Percentiles rank a stretch among this genome's conserved stretches.
These are phyloP conservation scores for Danio choprae DNA, from an alignment of 2,797 vertebrate genomes.

Conservation along the genomic window DNA sequence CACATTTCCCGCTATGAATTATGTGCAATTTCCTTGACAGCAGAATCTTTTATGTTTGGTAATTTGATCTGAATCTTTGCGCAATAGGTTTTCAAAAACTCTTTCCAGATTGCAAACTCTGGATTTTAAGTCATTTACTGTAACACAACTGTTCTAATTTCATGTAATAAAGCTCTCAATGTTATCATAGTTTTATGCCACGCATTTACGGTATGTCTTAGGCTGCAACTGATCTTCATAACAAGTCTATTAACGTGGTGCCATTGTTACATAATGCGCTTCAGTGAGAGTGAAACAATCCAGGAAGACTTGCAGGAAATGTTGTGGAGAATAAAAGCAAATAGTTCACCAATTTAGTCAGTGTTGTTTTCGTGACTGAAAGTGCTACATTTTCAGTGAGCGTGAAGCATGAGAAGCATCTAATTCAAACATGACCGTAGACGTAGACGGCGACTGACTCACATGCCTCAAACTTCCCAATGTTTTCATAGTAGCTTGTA, in stretches of 20 bases:
- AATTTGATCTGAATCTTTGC: not conserved
- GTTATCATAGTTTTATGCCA: not conserved
- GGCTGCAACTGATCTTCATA: not conserved
- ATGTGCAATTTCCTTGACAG: not conserved
- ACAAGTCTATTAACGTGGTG: not conserved
- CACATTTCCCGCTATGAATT: not conserved
- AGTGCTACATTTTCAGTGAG: constrained; percentile 66
- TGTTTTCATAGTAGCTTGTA: constrained; percentile 43
- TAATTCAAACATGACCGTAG: constrained; percentile 30
- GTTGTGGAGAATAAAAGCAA: constrained; percentile 41
- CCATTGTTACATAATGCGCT: constrained; percentile 13
- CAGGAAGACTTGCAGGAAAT: constrained; percentile 4
- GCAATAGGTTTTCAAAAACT: constrained; percentile 6
- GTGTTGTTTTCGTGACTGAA: constrained; percentile 68
- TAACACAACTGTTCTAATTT: not conserved
- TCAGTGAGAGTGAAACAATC: not conserved
- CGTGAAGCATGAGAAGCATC: constrained; percentile 67
- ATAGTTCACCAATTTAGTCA: constrained; percentile 19
- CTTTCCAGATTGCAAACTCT: constrained; percentile 7
- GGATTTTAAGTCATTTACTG: not conserved
- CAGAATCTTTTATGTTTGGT: not conserved
- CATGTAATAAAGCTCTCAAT: not conserved
- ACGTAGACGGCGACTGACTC: constrained; percentile 10
- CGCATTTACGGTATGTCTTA: not conserved
- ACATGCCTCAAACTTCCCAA: constrained; percentile 25